Evolutionary conservation across 2,797 vertebrate species (phyloP).

Genomic region (Enteromius viviparus): DNA sequence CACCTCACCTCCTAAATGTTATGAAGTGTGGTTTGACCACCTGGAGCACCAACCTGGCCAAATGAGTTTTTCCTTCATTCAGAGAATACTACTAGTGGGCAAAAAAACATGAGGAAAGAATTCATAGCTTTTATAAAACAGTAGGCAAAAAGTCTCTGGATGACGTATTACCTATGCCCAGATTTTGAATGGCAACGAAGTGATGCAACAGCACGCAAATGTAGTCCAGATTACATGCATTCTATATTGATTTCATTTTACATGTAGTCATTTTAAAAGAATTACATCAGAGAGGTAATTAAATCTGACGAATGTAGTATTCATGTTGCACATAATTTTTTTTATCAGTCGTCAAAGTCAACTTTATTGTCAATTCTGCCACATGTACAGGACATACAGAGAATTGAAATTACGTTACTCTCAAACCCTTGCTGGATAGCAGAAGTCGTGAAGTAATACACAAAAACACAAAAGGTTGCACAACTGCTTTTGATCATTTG

Average conservation of each 20-base stretch:
- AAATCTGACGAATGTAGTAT: background rate
- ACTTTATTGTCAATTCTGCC: no score
- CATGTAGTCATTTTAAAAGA: background rate
- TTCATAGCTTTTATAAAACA: background rate
- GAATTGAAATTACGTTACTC: no score
- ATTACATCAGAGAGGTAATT: background rate
- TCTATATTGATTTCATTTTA: background rate
- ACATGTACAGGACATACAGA: no score
- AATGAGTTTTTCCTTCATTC: background rate
- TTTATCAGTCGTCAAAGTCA: background rate
- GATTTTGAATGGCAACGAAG: background rate
- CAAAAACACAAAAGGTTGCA: background rate
- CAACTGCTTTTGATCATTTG: background rate
- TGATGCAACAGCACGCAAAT: background rate
- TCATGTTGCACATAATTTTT: no score
- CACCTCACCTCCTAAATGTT: constrained; percentile 59
- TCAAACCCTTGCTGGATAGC: no score
- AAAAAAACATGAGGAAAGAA: background rate
- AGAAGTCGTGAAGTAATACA: no score
- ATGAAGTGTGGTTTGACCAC: constrained; percentile 61
- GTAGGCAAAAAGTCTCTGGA: background rate
- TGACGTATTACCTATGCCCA: background rate
- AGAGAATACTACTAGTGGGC: background rate
- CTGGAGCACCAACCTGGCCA: constrained; percentile 36
- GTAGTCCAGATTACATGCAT: background rate